Percentiles rank a stretch among this genome's conserved stretches.
Conservation (phyloP, 2,113 vertebrate genomes). For the Ondatra zibethicus region DNA sequence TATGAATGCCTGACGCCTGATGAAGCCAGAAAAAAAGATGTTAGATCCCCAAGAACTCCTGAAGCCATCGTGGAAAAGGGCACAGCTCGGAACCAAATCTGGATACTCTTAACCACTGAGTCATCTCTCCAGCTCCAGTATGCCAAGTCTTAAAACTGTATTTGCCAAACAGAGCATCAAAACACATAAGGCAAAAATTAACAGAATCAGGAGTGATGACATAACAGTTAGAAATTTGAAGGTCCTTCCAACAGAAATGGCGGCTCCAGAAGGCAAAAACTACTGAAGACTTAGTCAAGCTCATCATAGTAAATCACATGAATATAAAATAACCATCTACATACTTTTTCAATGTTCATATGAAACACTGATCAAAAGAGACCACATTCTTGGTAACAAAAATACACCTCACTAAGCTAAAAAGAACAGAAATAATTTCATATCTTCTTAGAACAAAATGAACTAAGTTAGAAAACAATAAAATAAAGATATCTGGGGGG, state of each 20-base stretch:
- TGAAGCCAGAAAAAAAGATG: background rate
- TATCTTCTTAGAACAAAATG: background rate
- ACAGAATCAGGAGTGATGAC: background rate
- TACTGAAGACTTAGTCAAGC: background rate
- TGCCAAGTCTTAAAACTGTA: background rate
- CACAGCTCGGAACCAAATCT: background rate
- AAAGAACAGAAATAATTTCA: background rate
- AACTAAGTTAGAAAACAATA: background rate
- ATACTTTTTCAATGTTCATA: background rate
- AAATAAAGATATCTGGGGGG: too few relatives aligned
- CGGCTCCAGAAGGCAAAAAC: background rate
- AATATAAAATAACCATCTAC: background rate
- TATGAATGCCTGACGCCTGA: background rate
- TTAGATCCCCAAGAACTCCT: background rate
- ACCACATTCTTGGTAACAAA: background rate
- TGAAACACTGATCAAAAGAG: background rate
- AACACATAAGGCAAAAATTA: background rate
- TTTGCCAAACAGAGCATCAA: background rate
- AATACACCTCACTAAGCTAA: background rate
- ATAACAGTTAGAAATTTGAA: background rate
- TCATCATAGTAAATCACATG: background rate
- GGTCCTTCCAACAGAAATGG: background rate
- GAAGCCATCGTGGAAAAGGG: background rate
- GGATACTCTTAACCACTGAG: background rate
- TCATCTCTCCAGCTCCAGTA: background rate